Evolutionary conservation across 2,113 vertebrate species (phyloP).

Genomic region (Gallinago media): DNA sequence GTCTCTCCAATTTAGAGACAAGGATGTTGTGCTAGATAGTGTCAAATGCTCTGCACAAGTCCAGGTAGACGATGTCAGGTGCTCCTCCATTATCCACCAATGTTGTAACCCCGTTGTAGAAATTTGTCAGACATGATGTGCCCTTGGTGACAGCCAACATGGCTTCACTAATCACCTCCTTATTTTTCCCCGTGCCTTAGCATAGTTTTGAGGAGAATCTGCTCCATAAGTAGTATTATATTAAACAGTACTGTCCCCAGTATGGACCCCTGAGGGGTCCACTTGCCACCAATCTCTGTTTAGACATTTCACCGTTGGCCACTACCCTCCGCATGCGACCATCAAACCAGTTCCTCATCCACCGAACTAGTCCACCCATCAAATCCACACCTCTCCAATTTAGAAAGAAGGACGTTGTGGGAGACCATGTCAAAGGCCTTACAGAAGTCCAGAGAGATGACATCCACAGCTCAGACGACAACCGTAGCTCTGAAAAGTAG

Average conservation of each 20-base stretch:
- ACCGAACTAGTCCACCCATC: neutral
- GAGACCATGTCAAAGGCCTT: neutral
- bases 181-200: neutral
- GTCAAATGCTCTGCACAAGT: neutral
- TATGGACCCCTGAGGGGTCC: neutral
- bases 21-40: neutral
- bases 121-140: neutral
- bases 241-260: neutral
- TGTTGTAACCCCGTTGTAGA: neutral
- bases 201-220: neutral
- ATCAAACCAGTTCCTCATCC: neutral
- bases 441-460: neutral
- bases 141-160: neutral
- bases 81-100: neutral
- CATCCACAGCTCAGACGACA: neutral
- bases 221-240: neutral
- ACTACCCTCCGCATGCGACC: neutral
- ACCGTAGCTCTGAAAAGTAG: neutral
- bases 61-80: neutral
- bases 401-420: neutral
- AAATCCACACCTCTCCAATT: neutral
- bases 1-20: neutral
- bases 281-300: neutral
- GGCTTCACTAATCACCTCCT: neutral
- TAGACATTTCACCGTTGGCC: neutral